Conservation (phyloP, 2,888 invertebrate species). For the Agrotis ipsilon region DNA sequence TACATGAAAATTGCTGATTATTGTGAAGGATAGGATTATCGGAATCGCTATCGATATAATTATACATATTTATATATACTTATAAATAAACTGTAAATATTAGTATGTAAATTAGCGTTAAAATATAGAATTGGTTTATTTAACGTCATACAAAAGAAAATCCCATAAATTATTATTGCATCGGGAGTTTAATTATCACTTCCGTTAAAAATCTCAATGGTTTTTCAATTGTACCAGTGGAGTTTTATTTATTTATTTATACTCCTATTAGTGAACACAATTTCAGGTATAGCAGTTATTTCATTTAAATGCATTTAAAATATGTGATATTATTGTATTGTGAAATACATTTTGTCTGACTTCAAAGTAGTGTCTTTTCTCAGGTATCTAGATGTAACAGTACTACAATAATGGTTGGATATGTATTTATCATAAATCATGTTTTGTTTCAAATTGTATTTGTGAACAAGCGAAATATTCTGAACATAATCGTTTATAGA, state of each 20-base stretch:
- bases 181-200: slow-evolving; percentile 88
- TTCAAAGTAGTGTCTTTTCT: slow-evolving; percentile 88
- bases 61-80: slow-evolving; percentile 91
- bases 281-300: slow-evolving; percentile 81
- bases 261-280: slow-evolving; percentile 80
- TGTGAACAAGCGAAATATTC: slow-evolving; percentile 64
- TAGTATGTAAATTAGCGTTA: slow-evolving; percentile 90
- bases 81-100: slow-evolving; percentile 91
- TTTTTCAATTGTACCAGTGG: slow-evolving; percentile 91
- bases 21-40: slow-evolving; percentile 88
- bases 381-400: slow-evolving; percentile 79
- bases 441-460: slow-evolving; percentile 69
- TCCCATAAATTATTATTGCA: slow-evolving; percentile 91
- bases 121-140: slow-evolving; percentile 91
- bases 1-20: slow-evolving; percentile 88
- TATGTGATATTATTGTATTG: slow-evolving; percentile 91
- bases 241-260: slow-evolving; percentile 88
- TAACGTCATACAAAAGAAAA: slow-evolving; percentile 90
- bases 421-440: slow-evolving; percentile 76
- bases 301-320: slow-evolving; percentile 89
- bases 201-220: slow-evolving; percentile 91
- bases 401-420: slow-evolving; percentile 80
- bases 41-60: slow-evolving; percentile 89
- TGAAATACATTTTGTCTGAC: slow-evolving; percentile 90
- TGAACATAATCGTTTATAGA: slow-evolving; percentile 66